Conservation (phyloP, 2,888 invertebrate species). For the Phortica okadai region DNA sequence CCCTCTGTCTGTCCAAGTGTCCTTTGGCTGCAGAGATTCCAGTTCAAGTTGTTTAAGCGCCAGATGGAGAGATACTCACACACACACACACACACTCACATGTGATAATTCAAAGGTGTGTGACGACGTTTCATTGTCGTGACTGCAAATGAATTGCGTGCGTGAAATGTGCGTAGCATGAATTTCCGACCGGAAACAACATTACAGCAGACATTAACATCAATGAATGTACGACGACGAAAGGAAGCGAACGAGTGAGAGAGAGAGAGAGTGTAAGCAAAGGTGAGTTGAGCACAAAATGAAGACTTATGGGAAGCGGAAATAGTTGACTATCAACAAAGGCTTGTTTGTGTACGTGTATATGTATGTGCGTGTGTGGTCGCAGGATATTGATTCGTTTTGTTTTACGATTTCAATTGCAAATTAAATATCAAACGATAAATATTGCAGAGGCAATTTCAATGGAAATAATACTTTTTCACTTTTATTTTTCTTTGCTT, state of each 20-base stretch:
- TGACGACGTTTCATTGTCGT: no score
- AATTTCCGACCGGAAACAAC: neutral
- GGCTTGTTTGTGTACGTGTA: neutral
- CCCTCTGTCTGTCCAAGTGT: neutral
- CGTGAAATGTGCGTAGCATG: neutral
- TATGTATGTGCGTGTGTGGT: neutral
- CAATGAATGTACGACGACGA: neutral
- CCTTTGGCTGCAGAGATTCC: neutral
- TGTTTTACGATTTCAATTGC: constrained; percentile 20
- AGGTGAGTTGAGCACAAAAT: neutral
- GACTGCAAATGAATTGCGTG: constrained; percentile 7
- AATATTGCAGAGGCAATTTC: constrained; percentile 16
- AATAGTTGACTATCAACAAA: constrained; percentile 37
- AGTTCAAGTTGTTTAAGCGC: neutral
- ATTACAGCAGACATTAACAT: neutral
- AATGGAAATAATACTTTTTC: neutral
- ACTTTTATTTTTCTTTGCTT: neutral
- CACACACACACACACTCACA: no score
- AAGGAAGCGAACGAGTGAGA: neutral
- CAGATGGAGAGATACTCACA: neutral
- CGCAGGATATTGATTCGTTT: constrained; percentile 18
- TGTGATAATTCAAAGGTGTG: no score
- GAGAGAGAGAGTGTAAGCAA: neutral
- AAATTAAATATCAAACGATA: constrained; percentile 29
- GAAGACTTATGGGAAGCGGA: constrained; percentile 51